Conservation (phyloP, 2,888 invertebrate genomes). For the Hirtodrosophila cameraria region DNA sequence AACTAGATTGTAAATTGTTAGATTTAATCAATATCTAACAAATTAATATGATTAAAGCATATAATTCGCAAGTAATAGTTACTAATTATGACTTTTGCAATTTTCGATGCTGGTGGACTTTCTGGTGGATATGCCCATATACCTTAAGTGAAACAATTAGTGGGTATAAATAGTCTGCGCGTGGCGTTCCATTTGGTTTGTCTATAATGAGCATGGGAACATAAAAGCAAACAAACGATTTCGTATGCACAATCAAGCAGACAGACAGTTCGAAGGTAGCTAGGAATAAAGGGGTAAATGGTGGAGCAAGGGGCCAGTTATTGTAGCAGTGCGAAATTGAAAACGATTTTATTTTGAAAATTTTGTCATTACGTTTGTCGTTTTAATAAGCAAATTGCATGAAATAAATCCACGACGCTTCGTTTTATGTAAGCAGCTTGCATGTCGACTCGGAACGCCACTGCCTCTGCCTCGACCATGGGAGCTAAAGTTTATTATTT, state of each 20-base stretch:
- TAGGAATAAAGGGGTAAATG: not conserved
- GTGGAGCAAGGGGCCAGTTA: not conserved
- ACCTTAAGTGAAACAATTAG: not conserved
- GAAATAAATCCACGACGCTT: conserved; percentile 55
- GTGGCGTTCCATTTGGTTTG: conserved; percentile 58
- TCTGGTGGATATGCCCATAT: no score
- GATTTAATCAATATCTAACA: no score
- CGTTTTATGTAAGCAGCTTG: conserved; percentile 67
- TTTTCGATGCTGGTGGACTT: no score
- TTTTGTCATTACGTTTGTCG: conserved; percentile 69
- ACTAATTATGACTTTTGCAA: no score
- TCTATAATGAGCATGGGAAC: conserved; percentile 74
- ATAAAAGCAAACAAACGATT: conserved; percentile 39
- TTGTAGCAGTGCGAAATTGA: conserved; percentile 59
- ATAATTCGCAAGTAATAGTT: no score
- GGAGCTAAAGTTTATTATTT: conserved; percentile 36
- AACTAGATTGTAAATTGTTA: no score
- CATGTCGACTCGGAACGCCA: conserved; percentile 36
- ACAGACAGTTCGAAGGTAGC: conserved; percentile 31
- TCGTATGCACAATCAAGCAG: conserved; percentile 42
- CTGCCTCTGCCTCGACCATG: conserved; percentile 25
- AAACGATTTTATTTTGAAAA: conserved; percentile 67
- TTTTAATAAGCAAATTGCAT: conserved; percentile 67
- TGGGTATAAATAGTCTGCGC: conserved; percentile 58
- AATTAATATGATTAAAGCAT: no score